Percentiles rank a stretch among this genome's conserved stretches.
phyloP scores from a whole-genome alignment of 2,113 vertebrate species.

The Stigmatopora argus region DNA sequence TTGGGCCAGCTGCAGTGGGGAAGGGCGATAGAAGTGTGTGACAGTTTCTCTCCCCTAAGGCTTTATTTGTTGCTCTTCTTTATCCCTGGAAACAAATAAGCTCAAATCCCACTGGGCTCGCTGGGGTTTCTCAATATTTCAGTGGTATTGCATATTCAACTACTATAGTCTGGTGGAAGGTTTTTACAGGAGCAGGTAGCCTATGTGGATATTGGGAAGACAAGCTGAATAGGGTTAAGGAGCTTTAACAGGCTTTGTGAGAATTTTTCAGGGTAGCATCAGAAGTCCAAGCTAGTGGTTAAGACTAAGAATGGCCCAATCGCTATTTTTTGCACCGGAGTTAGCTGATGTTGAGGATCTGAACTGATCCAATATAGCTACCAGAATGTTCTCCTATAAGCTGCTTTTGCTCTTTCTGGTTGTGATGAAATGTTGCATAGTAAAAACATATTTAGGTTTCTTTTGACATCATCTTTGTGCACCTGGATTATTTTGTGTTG shows the following conservation, averaged over 20 bases:
- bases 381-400: too few species aligned
- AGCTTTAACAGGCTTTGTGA: conserved; percentile 31
- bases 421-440: too few species aligned
- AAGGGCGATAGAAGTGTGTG: conserved; percentile 27
- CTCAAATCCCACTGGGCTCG: conserved; percentile 49
- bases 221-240: conserved; percentile 25
- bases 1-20: conserved; percentile 43
- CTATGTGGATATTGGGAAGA: conserved; percentile 15
- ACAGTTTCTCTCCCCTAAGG: conserved; percentile 48
- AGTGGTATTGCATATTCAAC: conserved; percentile 27
- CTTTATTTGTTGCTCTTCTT: conserved; percentile 66
- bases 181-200: conserved; percentile 27
- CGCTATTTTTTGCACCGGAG: too few species aligned
- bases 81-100: conserved; percentile 66
- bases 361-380: too few species aligned
- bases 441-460: too few species aligned
- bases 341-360: too few species aligned
- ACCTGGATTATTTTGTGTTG: too few species aligned
- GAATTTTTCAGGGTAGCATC: conserved; percentile 26
- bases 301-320: conserved; percentile 21
- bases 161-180: conserved; percentile 19
- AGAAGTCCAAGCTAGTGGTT: conserved; percentile 36
- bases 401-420: too few species aligned
- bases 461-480: too few species aligned
- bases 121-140: conserved; percentile 40